Conservation (phyloP, 2,888 invertebrate species). For the Tromatobia lineatoria region DNA sequence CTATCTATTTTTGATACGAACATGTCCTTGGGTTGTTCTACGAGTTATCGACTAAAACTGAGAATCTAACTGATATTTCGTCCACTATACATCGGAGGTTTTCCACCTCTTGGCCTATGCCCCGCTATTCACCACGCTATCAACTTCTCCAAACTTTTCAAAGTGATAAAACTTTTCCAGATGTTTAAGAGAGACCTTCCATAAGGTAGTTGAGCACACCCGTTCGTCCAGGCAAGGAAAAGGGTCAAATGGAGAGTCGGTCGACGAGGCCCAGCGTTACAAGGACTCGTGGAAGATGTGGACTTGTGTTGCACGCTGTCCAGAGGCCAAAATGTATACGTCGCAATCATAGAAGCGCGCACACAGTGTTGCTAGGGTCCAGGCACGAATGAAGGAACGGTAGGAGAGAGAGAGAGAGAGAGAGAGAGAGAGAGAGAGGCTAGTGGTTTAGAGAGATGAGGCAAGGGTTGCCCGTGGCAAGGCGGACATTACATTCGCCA, state of each 20-base stretch:
- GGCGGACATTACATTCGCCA: constrained; percentile 47
- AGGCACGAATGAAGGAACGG: constrained; percentile 56
- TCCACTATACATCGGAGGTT: neutral
- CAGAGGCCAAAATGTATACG: constrained; percentile 49
- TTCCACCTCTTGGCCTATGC: neutral
- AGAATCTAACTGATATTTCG: neutral
- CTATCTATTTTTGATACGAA: neutral
- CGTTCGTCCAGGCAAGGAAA: neutral
- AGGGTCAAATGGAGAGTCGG: constrained; percentile 20
- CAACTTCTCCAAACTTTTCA: constrained; percentile 33
- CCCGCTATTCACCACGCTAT: constrained; percentile 17
- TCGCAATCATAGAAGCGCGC: constrained; percentile 45
- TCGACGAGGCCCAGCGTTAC: constrained; percentile 57
- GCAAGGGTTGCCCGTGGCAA: constrained; percentile 60
- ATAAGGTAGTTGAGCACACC: constrained; percentile 4
- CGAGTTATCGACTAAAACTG: neutral
- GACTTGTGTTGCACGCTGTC: constrained; percentile 37
- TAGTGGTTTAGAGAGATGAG: constrained; percentile 51
- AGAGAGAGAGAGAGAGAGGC: constrained; percentile 59
- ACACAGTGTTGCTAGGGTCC: constrained; percentile 56
- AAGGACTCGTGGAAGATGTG: constrained; percentile 38
- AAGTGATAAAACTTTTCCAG: constrained; percentile 49
- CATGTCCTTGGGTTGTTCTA: neutral
- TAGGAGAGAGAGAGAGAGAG: constrained; percentile 62
- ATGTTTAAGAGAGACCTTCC: constrained; percentile 13